These are phyloP conservation scores for Heliconius melpomene DNA, from an alignment of 1,140 invertebrate genomes.

Conservation along the genomic window DNA sequence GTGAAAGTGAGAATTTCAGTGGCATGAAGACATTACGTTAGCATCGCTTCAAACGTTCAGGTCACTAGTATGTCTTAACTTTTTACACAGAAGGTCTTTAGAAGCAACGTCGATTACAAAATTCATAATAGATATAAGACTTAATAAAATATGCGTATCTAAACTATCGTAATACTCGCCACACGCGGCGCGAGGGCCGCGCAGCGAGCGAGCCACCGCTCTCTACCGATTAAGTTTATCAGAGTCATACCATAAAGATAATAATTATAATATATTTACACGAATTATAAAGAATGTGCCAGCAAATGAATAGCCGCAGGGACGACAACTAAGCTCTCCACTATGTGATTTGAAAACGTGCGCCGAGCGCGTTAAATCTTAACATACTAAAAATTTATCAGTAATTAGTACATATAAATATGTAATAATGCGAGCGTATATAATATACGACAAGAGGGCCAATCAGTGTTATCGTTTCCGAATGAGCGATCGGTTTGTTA, in stretches of 20 bases:
- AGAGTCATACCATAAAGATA: conserved; percentile 76
- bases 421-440: conserved; percentile 68
- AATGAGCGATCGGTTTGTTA: too few relatives aligned
- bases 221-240: conserved; percentile 54
- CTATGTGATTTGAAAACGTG: conserved; percentile 78
- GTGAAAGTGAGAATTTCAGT: conserved; percentile 77
- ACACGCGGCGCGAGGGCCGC: conserved; percentile 35
- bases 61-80: conserved; percentile 81
- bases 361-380: conserved; percentile 72
- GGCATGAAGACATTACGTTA: conserved; percentile 71
- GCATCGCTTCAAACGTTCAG: conserved; percentile 79
- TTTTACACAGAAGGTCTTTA: conserved; percentile 80
- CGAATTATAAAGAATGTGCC: conserved; percentile 76
- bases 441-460: conserved; percentile 51
- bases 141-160: conserved; percentile 81
- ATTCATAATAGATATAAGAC: conserved; percentile 76
- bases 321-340: conserved; percentile 79
- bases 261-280: conserved; percentile 81
- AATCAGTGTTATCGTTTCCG: conserved; percentile 24
- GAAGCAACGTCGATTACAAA: conserved; percentile 81
- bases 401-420: conserved; percentile 72
- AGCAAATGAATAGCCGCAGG: conserved; percentile 76
- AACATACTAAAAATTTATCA: conserved; percentile 77
- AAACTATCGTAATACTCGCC: conserved; percentile 71
- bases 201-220: conserved; percentile 34